Base-by-base conservation (phyloP, 1,140 invertebrate genomes). In the Nasonia longicornis region DNA sequence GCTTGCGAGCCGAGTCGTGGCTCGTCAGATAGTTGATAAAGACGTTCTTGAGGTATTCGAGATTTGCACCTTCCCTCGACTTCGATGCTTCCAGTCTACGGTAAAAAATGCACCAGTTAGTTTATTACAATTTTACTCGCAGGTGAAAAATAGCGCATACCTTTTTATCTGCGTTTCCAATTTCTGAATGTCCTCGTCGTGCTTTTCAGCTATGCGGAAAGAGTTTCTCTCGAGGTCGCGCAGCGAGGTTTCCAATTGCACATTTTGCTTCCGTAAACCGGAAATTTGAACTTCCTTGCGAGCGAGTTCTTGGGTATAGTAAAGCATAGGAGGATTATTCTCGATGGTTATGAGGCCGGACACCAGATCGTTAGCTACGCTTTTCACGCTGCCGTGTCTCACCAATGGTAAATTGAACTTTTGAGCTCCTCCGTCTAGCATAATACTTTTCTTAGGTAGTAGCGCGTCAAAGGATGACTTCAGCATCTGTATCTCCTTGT, bases 31-130 rank as follows among this genome's bases (percentile, higher is more conserved):
- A 97, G 83, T 95, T 95, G 26, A 96, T 92, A 66, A 97, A 94
- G 11, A 98, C 96, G 90, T 98, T 98, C 89, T 98, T 98, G 81
- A 98, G 88, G 87, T 98, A 97, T 87, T 97, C 96, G 66, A 97
- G 89, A 91, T 97, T 97, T 0, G 96, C 96, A 12, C 95, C 95
- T 89, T 97, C 96, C 29, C 96, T 90, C 3, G 95, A 95, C 86
- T 95, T 94, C 84, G 93, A 95, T 8, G 95, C 92, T 85, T 96
- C 93, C 64, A 96, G 88, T 85, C 96, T 96, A 85, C 82, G 85
- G 72, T 84, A 82, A 8, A 52, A n/a, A 16, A 31, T 80, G 67
- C 70, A 42, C 22, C 22, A 26, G 26, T 42, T 52, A 76, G 73
- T 58, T 79, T 81, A 35, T 35, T 35, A 35, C 0, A 35, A 35